A percentile compares a stretch with the other conserved stretches of the same genome.
Conservation (phyloP, 2,113 vertebrate species). For the Panthera tigris region DNA sequence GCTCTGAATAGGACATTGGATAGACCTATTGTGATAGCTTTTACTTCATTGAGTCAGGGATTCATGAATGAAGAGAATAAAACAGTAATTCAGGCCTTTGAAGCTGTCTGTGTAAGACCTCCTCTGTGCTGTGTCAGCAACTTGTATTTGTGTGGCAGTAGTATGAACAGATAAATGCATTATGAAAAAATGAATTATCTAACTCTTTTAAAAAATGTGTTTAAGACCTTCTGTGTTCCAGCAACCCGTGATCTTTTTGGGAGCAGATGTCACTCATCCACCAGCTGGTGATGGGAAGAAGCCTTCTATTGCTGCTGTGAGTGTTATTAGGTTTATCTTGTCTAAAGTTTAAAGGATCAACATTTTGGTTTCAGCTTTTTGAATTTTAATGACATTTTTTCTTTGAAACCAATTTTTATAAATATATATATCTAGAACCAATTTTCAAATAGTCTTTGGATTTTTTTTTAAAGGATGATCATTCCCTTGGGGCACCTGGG, state of each 20-base stretch:
- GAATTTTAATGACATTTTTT: constrained; percentile 32
- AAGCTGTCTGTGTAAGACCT: not conserved
- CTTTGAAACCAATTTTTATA: constrained; percentile 36
- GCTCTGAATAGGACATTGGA: not conserved
- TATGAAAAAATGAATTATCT: constrained; percentile 55
- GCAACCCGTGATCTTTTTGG: constrained; percentile 99
- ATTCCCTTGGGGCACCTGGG: not conserved
- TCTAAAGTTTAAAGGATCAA: not conserved
- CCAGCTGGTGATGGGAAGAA: constrained; percentile 99
- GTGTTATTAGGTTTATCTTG: constrained; percentile 72
- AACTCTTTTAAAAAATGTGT: constrained; percentile 76
- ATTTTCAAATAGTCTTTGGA: not conserved
- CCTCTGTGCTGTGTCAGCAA: not conserved
- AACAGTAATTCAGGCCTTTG: not conserved
- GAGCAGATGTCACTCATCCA: constrained; percentile 98
- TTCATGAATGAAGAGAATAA: constrained; percentile 31
- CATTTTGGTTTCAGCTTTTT: constrained; percentile 24
- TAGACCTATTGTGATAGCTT: not conserved
- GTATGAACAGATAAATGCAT: constrained; percentile 39
- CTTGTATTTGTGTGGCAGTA: not conserved
- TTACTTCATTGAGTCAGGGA: not conserved
- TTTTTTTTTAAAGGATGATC: constrained; percentile 7
- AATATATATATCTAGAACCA: not conserved
- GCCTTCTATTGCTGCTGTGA: constrained; percentile 98
- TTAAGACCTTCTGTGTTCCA: constrained; percentile 99